Percentiles rank a stretch among this genome's conserved stretches.
These are phyloP conservation scores for Enteromius argenteus DNA, from an alignment of 2,797 vertebrate genomes.

Conservation along the genomic window DNA sequence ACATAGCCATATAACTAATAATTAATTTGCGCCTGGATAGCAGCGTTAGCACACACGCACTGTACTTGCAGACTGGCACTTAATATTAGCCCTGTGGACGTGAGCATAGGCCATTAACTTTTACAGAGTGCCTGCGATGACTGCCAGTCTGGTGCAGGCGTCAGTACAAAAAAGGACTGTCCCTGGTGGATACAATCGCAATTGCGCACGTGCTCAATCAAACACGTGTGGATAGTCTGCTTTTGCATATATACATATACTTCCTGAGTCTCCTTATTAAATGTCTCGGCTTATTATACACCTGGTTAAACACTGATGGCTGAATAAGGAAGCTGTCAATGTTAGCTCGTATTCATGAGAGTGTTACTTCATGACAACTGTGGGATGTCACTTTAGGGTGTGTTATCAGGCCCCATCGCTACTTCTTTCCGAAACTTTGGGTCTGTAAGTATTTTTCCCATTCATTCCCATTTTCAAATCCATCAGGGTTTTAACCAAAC, in stretches of 20 bases:
- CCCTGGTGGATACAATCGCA: slow-evolving; percentile 27
- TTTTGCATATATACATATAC: background rate
- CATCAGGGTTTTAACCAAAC: background rate
- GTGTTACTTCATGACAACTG: background rate
- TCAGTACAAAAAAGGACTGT: slow-evolving; percentile 10
- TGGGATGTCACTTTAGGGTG: background rate
- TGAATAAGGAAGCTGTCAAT: slow-evolving; percentile 17
- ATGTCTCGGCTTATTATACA: slow-evolving; percentile 17
- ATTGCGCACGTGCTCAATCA: slow-evolving; percentile 14
- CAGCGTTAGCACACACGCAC: slow-evolving; percentile 51
- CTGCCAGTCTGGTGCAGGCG: slow-evolving; percentile 36
- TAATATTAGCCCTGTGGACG: slow-evolving; percentile 60
- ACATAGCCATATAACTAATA: slow-evolving; percentile 78
- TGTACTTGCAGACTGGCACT: slow-evolving; percentile 63
- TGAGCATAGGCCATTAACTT: slow-evolving; percentile 67
- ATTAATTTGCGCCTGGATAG: slow-evolving; percentile 77
- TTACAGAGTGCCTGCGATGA: slow-evolving; percentile 41
- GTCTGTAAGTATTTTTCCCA: background rate
- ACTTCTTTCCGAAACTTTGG: background rate
- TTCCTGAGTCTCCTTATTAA: slow-evolving; percentile 13
- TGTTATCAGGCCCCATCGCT: background rate
- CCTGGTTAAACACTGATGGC: slow-evolving; percentile 6
- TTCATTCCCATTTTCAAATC: background rate
- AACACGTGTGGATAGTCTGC: background rate
- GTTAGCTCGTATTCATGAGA: background rate